phyloP scores from a whole-genome alignment of 2,888 invertebrate species.

The Polymixis flavicincta region DNA sequence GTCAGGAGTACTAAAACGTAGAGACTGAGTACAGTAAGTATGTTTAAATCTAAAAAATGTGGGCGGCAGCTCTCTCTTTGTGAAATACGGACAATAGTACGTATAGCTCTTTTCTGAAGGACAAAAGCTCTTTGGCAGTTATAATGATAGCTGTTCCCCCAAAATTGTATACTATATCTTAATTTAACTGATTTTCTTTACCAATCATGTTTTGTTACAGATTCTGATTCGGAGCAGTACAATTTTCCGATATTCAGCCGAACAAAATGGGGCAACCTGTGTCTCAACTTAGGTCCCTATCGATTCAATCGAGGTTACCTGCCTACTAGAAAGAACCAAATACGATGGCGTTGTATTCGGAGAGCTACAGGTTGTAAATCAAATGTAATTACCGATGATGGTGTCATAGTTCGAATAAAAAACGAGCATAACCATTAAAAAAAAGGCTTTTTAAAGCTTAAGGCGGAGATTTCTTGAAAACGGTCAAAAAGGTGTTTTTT shows the following conservation, averaged over 20 bases:
- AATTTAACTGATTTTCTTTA: not conserved
- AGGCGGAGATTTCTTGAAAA: no score
- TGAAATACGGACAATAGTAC: no score
- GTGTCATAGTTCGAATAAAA: conserved; percentile 10
- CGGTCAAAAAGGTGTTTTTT: no score
- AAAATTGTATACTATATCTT: no score
- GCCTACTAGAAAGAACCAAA: not conserved
- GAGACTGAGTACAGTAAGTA: no score
- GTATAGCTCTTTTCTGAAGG: no score
- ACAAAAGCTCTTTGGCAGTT: no score
- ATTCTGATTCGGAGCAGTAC: not conserved
- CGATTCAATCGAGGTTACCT: conserved; percentile 22
- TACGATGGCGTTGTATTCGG: conserved; percentile 23
- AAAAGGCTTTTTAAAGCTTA: not conserved
- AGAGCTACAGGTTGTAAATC: conserved; percentile 16
- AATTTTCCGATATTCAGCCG: conserved; percentile 6
- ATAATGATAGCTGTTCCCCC: no score
- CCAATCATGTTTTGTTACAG: conserved; percentile 13
- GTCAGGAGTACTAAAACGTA: no score
- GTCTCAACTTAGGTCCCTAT: conserved; percentile 22
- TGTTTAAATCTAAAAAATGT: no score
- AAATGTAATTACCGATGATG: not conserved
- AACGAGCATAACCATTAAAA: conserved; percentile 28
- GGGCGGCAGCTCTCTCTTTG: no score
- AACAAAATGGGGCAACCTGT: conserved; percentile 19